Evolutionary conservation across 2,797 vertebrate genomes (phyloP), one percentile per base, ranked within the genome.

Genomic region (Rhynchonycteris naso): DNA sequence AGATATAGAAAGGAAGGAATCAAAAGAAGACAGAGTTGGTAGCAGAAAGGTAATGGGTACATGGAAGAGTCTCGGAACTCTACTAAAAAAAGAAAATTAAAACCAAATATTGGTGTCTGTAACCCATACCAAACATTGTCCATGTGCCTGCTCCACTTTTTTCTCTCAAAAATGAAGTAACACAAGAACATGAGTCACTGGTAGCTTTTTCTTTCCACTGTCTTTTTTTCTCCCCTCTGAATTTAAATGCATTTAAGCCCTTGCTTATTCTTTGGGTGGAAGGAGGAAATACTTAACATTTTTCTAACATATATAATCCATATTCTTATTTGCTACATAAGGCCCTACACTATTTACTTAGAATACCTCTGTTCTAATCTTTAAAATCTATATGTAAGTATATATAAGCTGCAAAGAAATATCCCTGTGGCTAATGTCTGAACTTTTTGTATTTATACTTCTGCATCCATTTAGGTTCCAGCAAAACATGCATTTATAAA

Each of bases 281-380:
- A 93, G 68, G 7, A 63, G 16, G 3, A 78, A 86, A 88, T 71
- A 71, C 10, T 68, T 88, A 59, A 50, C n/a, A 56, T 88, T 82
- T 93, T 59, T 21, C 33, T 76, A 87, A 76, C 5, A 88, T 69
- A 72, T 15, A 38, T 91, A 88, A 72, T 82, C 33, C 14, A 63
- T 72, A 26, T 33, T 74, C 33, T 94, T 96, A 71, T 95, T 95
- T 83, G 87, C 72, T 93, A 14, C 35, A 78, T 87, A 58, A 88
- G 50, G 16, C 3, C 14, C 28, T 90, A 14, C 28, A 61, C 13
- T 74, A 47, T 87, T 96, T 95, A 76, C 35, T 90, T 88, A 80
- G 66, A 86, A 76, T 80, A 88, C 19, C 47, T 90, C 52, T 90
- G 9, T 93, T 96, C 56, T 76, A 72, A 86, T 80, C 61, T 76